These are phyloP conservation scores for Apoderus coryli DNA, from an alignment of 2,888 invertebrate species.

Conservation along the genomic window DNA sequence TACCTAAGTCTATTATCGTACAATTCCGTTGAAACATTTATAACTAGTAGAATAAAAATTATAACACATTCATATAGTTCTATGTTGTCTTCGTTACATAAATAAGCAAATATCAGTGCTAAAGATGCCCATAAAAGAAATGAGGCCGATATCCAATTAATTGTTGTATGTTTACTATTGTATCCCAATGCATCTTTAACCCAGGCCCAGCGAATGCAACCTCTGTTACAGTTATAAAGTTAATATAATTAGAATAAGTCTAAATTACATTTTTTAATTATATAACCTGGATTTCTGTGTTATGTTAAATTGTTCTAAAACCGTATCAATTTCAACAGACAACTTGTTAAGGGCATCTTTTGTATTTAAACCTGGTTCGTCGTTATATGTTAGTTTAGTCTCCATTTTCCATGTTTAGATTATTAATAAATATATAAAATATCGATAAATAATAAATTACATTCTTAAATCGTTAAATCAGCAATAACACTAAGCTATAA, in stretches of 20 bases:
- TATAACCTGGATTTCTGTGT: conserved; percentile 28
- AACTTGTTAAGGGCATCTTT: conserved; percentile 52
- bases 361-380: conserved; percentile 44
- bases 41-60: conserved; percentile 36
- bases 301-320: conserved; percentile 46
- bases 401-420: conserved; percentile 20
- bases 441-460: no score
- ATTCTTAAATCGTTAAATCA: no score
- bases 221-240: conserved; percentile 26
- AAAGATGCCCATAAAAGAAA: conserved; percentile 40
- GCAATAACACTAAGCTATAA: no score
- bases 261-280: background rate
- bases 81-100: conserved; percentile 20
- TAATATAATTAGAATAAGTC: no score
- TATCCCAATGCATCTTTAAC: conserved; percentile 39
- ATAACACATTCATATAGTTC: conserved; percentile 38
- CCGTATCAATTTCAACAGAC: conserved; percentile 50
- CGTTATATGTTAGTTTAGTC: conserved; percentile 12
- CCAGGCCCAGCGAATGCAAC: conserved; percentile 31
- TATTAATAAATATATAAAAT: no score
- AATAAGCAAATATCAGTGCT: conserved; percentile 30
- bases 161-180: conserved; percentile 44
- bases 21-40: conserved; percentile 43
- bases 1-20: conserved; percentile 52
- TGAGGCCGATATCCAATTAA: conserved; percentile 50